Evolutionary conservation across 2,113 vertebrate genomes (phyloP).

Genomic region (Crotalus helleri): DNA sequence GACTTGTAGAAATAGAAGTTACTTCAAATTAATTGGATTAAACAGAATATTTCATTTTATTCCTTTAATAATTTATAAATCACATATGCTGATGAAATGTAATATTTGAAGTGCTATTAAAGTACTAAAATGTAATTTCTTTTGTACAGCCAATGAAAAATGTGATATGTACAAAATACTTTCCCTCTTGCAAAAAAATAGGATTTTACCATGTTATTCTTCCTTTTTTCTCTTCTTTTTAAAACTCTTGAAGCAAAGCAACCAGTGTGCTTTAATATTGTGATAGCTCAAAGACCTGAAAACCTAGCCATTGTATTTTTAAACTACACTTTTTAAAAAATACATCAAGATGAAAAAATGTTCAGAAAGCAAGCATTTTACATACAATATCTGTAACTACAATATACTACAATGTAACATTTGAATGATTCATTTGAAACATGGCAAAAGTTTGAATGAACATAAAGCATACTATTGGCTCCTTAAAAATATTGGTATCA

Average conservation of each 20-base stretch:
- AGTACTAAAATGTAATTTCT: slow-evolving; percentile 56
- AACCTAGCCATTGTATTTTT: neutral
- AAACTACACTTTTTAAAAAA: neutral
- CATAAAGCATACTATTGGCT: neutral
- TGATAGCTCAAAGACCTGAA: neutral
- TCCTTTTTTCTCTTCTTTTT: slow-evolving; percentile 28
- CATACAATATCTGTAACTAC: neutral
- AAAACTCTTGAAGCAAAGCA: neutral
- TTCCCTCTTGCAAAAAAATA: slow-evolving; percentile 39
- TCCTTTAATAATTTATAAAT: slow-evolving; percentile 63
- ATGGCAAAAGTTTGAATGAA: neutral
- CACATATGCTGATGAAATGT: slow-evolving; percentile 51
- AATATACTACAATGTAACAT: neutral
- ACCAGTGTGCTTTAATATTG: neutral
- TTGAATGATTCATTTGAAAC: neutral
- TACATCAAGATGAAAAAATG: neutral
- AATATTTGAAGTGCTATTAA: slow-evolving; percentile 63
- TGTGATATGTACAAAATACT: slow-evolving; percentile 42
- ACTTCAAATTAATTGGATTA: slow-evolving; percentile 49
- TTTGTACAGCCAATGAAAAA: slow-evolving; percentile 52
- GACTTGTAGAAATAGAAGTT: slow-evolving; percentile 4
- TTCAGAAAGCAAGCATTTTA: neutral
- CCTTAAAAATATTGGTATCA: neutral
- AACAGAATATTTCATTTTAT: slow-evolving; percentile 61
- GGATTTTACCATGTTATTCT: slow-evolving; percentile 45